These are phyloP conservation scores for Apocrypta bakeri DNA, from an alignment of 1,140 invertebrate genomes.

Conservation along the genomic window DNA sequence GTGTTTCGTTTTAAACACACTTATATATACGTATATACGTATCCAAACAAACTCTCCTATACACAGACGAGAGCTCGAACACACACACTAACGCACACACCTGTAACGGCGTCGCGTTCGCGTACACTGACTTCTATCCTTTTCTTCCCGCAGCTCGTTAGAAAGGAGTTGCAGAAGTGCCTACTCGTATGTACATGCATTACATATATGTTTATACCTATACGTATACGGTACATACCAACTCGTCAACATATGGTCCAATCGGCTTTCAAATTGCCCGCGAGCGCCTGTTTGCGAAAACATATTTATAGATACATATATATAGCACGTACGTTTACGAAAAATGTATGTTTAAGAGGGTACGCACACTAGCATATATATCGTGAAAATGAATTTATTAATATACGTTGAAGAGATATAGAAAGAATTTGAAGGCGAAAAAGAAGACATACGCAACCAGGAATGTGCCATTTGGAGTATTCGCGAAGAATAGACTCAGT, in stretches of 20 bases:
- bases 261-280: constrained; percentile 35
- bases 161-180: constrained; percentile 36
- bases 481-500: constrained; percentile 44
- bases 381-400: neutral
- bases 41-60: neutral
- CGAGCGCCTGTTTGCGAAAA: constrained; percentile 7
- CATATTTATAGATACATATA: neutral
- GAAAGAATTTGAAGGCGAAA: neutral
- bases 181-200: constrained; percentile 8
- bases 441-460: constrained; percentile 25
- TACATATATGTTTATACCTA: neutral
- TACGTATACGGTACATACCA: neutral
- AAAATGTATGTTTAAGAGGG: neutral
- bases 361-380: neutral
- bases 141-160: constrained; percentile 35
- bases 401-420: constrained; percentile 9
- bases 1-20: constrained; percentile 21
- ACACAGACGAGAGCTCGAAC: neutral
- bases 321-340: neutral
- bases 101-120: neutral
- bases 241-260: constrained; percentile 27
- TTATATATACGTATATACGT: no score
- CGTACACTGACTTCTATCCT: constrained; percentile 14
- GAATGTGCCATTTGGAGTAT: constrained; percentile 51
- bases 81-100: neutral